Percentiles rank a stretch among this genome's conserved stretches.
Conservation (phyloP, 2,113 vertebrate genomes). For the Oncorhynchus mykiss region DNA sequence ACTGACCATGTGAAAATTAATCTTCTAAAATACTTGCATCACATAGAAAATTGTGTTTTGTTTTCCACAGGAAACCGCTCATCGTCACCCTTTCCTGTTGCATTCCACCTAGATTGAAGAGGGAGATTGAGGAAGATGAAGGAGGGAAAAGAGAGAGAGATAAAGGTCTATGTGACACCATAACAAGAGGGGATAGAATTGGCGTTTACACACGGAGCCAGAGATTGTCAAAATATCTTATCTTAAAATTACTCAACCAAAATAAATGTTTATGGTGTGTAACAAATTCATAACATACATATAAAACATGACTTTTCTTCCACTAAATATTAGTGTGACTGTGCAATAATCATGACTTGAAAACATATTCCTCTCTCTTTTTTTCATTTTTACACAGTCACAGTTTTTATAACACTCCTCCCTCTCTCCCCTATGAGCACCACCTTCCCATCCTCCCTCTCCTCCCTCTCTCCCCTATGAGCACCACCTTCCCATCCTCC, state of each 20-base stretch:
- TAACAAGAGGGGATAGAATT: neutral
- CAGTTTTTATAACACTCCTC: constrained; percentile 63
- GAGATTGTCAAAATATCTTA: neutral
- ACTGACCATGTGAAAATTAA: neutral
- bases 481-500: constrained; percentile 67
- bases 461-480: constrained; percentile 50
- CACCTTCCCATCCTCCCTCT: no score
- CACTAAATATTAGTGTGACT: neutral
- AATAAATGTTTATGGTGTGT: neutral
- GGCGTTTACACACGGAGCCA: neutral
- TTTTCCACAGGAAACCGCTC: constrained; percentile 24
- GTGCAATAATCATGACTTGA: neutral
- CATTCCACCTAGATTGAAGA: constrained; percentile 23
- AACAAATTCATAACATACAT: neutral
- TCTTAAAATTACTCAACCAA: neutral
- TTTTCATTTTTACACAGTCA: constrained; percentile 67
- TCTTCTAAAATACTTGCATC: neutral
- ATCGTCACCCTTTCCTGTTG: constrained; percentile 22
- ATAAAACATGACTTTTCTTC: neutral
- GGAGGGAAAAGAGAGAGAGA: neutral
- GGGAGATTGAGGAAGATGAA: neutral
- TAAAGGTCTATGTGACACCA: neutral
- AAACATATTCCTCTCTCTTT: neutral
- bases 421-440: constrained; percentile 61
- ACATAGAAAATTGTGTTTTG: neutral